Evolutionary conservation across 2,888 invertebrate species (phyloP).

Genomic region (Dioctria rufipes): DNA sequence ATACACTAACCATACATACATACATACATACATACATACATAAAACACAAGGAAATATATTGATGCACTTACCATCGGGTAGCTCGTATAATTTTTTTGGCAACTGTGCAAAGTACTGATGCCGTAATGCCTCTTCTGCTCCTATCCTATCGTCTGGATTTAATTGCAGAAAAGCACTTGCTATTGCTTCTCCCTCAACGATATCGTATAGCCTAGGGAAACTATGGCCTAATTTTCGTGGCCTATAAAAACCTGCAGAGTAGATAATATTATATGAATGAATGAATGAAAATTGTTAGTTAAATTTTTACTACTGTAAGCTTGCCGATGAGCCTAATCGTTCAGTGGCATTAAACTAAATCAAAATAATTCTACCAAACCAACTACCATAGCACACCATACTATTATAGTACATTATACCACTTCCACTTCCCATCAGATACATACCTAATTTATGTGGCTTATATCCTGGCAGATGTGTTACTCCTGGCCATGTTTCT

Average conservation of each 20-base stretch:
- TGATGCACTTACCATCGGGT: conserved; percentile 85
- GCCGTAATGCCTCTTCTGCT: conserved; percentile 88
- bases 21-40: too few relatives aligned
- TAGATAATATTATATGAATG: conserved; percentile 56
- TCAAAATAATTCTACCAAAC: conserved; percentile 25
- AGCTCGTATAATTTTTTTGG: conserved; percentile 91
- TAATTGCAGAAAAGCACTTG: conserved; percentile 86
- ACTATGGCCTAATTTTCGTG: conserved; percentile 85
- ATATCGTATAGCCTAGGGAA: conserved; percentile 94
- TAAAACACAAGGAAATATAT: background rate
- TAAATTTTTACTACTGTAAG: background rate
- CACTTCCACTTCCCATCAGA: too few relatives aligned
- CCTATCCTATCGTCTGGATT: conserved; percentile 90
- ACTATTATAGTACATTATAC: background rate
- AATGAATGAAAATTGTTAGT: background rate
- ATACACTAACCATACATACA: too few relatives aligned
- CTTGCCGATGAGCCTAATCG: background rate
- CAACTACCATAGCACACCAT: too few relatives aligned
- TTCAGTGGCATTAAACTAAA: background rate
- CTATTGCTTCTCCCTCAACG: conserved; percentile 91
- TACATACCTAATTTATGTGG: conserved; percentile 77
- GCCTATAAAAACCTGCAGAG: conserved; percentile 78
- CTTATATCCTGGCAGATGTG: conserved; percentile 88
- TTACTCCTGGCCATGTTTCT: conserved; percentile 93
- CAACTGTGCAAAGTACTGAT: conserved; percentile 92